Evolutionary conservation across 2,113 vertebrate genomes (phyloP).

Genomic region (Gavialis gangeticus): DNA sequence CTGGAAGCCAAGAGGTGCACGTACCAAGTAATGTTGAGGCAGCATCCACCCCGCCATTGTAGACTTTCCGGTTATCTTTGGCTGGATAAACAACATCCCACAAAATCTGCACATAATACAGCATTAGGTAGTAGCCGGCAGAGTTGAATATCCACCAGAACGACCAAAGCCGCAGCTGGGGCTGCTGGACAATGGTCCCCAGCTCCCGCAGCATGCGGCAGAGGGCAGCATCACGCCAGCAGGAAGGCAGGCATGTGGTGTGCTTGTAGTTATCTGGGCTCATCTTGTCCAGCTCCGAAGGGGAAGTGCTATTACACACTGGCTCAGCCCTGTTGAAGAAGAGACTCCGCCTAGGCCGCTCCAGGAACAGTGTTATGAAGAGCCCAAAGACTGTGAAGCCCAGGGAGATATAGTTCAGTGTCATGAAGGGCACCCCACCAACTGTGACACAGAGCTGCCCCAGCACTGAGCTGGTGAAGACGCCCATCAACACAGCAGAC

Average conservation of each 20-base stretch:
- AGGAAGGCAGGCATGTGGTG: neutral
- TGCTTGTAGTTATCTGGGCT: neutral
- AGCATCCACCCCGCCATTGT: constrained; percentile 94
- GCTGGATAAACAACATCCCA: constrained; percentile 83
- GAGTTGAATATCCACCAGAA: constrained; percentile 98
- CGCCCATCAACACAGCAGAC: constrained; percentile 87
- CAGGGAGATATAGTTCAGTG: constrained; percentile 84
- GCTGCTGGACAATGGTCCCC: constrained; percentile 52
- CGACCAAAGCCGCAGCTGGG: constrained; percentile 91
- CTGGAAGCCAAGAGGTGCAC: neutral
- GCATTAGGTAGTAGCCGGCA: constrained; percentile 92
- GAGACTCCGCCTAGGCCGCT: constrained; percentile 89
- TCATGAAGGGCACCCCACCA: constrained; percentile 68
- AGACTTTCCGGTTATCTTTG: constrained; percentile 69
- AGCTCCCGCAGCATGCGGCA: constrained; percentile 87
- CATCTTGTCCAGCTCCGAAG: constrained; percentile 72
- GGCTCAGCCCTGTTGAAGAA: constrained; percentile 85
- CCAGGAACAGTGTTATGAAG: constrained; percentile 85
- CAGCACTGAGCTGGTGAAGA: constrained; percentile 92
- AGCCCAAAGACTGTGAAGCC: constrained; percentile 88
- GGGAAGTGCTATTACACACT: fast-evolving
- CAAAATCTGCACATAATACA: constrained; percentile 93
- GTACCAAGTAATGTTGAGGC: constrained; percentile 91
- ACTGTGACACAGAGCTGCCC: constrained; percentile 88
- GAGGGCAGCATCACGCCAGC: constrained; percentile 76